Evolutionary conservation across 2,113 vertebrate genomes (phyloP), one percentile per base, ranked within the genome.

Genomic region (Plotosus lineatus): DNA sequence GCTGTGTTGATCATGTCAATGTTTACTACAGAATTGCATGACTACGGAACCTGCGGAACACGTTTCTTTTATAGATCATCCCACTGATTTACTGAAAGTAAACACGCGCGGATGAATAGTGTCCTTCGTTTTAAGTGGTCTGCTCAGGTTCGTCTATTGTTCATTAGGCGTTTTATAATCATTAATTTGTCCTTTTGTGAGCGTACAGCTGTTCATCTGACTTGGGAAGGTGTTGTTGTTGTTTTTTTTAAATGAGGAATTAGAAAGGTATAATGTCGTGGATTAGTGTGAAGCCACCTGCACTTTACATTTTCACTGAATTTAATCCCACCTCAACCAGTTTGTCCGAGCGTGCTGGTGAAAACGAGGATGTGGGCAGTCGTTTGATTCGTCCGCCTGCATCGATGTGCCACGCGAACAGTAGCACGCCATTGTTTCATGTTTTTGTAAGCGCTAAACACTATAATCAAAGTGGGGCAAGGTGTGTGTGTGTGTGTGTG

Each of bases 401-500:
- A 15, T 3, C n/a, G 4, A 11, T 1, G 33, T 15, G 73, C 50
- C 73, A 75, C 73, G 73, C 73, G 73, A 53, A 56, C 73, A 56
- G 73, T 17, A 28, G 19, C 51, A 2, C 26, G 33, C 0, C 53
- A 75, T 56, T 75, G 73, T 75, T 75, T 75, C 42, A 26, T 42
- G 36, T 19, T 28, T 75, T 8, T 36, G 38, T 53, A 75, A n/a
- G 33, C 23, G 8, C 42, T 58, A 17, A 58, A 28, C 11, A 26
- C 51, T 75, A n/a, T 56, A 75, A 75, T 75, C 51, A 33, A 33
- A 26, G 4, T 17, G 46, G 48, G 69, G 10, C 14, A 8, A 76
- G 74, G 74, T 58, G 74, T 65, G 75, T 46, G 53, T 69, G 51
- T 77, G 2, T 26, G 31, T 63, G 19, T 69, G 77, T 66, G 77